Base-by-base conservation (phyloP, 92 coral and sea anemone genomes). In the Diadumene lineata region DNA sequence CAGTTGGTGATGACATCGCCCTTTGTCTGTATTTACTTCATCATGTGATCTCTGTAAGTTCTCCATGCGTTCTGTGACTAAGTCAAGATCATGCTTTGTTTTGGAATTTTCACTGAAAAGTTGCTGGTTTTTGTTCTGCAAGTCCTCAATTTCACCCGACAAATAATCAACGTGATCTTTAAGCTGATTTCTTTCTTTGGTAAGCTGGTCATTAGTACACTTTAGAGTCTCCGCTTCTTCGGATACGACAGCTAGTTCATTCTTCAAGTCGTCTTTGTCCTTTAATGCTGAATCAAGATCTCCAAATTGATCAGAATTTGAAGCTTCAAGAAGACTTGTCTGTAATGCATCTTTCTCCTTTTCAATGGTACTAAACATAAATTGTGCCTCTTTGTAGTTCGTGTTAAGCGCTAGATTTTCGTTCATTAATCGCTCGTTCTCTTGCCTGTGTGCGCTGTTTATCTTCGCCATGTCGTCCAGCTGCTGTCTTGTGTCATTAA, bases 261-360 rank as follows among this genome's bases (percentile, higher is more conserved):
- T 74, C 76, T 81, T 84, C 64, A 89, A 74, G 16, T 63, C 75
- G 1, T 88, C 90, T n/a, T 79, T 88, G 34, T 91, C 92, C 7
- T 81, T 80, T 43, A 56, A 66, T 10, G 81, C 66, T 1, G 75
- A 13, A 73, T 88, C 85, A 33, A 82, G 64, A 43, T 64, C 78
- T 0, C 68, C 81, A 31, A 70, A 72, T 34, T 81, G 77, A 32
- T 65, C 81, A 19, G 56, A 81, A 11, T 81, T 82, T 31, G 70
- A 25, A 66, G 88, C 73, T 64, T 85, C 80, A 31, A 88, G 75
- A 10, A 88, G 70, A 25, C 83, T 86, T 22, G 79, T 70, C 22
- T 76, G 73, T 32, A 86, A 69, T 31, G 57, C 34, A 24, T 87
- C 83, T 34, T 86, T 86, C 76, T 91, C 87, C 29, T 75, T 78